Conservation (phyloP, 2,888 invertebrate species). For the Plutella xylostella region DNA sequence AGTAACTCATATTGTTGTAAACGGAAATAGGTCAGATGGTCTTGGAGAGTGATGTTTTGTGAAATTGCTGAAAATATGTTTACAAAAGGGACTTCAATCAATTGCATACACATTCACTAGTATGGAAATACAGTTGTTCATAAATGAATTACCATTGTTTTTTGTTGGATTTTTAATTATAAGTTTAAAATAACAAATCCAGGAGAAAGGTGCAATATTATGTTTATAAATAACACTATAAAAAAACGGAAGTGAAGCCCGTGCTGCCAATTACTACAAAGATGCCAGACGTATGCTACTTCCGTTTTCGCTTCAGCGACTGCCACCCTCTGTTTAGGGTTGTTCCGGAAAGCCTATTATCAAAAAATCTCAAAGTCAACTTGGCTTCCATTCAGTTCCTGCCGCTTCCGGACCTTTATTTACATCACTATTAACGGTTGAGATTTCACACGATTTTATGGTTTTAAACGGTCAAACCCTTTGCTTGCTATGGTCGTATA, state of each 20-base stretch:
- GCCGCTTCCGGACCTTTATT: conserved; percentile 39
- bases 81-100: no score
- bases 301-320: conserved; percentile 56
- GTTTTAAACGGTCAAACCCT: not conserved
- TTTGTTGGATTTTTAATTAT: no score
- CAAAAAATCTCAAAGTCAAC: conserved; percentile 54
- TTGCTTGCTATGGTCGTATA: not conserved
- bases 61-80: no score
- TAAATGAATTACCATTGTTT: no score
- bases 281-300: conserved; percentile 60
- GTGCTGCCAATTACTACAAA: conserved; percentile 57
- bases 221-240: conserved; percentile 10
- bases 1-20: conserved; percentile 29
- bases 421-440: conserved; percentile 9
- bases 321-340: conserved; percentile 51
- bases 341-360: conserved; percentile 58
- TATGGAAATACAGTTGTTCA: no score
- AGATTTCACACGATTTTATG: conserved; percentile 4
- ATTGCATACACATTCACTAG: no score
- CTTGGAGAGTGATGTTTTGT: conserved; percentile 23
- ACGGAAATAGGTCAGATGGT: conserved; percentile 35
- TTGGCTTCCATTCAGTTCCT: conserved; percentile 38
- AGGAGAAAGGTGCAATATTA: not conserved
- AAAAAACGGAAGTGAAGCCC: conserved; percentile 55
- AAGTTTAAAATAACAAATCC: no score